These are phyloP conservation scores for Ophonus ardosiacus DNA, from an alignment of 2,888 invertebrate species.

Conservation along the genomic window DNA sequence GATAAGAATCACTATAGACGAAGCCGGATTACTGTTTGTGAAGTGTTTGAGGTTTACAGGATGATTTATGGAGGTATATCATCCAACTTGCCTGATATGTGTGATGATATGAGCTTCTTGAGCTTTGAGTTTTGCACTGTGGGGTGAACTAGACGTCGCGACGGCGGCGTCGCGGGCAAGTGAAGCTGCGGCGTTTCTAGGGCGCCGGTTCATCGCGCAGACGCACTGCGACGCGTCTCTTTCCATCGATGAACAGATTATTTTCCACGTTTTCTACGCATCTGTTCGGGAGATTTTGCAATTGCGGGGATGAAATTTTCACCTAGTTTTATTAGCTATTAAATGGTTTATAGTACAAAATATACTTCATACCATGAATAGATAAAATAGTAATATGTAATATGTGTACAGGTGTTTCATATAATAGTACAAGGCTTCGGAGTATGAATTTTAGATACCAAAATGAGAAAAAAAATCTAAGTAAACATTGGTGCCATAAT, in stretches of 20 bases:
- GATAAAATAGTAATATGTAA: too few species aligned
- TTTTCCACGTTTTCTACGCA: slow-evolving; percentile 53
- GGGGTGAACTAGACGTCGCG: slow-evolving; percentile 46
- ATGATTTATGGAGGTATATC: background rate
- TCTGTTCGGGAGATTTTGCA: slow-evolving; percentile 33
- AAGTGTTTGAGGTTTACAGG: background rate
- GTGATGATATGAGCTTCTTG: slow-evolving; percentile 11
- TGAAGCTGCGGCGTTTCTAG: slow-evolving; percentile 66
- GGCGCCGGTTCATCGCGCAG: slow-evolving; percentile 67
- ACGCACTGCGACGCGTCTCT: slow-evolving; percentile 60
- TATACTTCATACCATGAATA: background rate
- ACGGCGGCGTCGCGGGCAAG: slow-evolving; percentile 62
- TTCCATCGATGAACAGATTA: slow-evolving; percentile 60
- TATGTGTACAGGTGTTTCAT: too few species aligned
- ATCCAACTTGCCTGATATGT: slow-evolving; percentile 57
- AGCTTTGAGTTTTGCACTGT: slow-evolving; percentile 15
- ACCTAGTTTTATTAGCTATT: background rate
- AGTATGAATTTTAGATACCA: too few species aligned
- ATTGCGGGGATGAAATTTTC: background rate
- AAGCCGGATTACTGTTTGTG: background rate
- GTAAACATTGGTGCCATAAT: too few species aligned
- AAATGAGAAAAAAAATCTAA: too few species aligned
- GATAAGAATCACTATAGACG: background rate
- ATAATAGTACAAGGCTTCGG: too few species aligned
- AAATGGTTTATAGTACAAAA: background rate